Evolutionary conservation across 2,888 invertebrate species (phyloP), one percentile per base, ranked within the genome.

Genomic region (Eledona agricola): DNA sequence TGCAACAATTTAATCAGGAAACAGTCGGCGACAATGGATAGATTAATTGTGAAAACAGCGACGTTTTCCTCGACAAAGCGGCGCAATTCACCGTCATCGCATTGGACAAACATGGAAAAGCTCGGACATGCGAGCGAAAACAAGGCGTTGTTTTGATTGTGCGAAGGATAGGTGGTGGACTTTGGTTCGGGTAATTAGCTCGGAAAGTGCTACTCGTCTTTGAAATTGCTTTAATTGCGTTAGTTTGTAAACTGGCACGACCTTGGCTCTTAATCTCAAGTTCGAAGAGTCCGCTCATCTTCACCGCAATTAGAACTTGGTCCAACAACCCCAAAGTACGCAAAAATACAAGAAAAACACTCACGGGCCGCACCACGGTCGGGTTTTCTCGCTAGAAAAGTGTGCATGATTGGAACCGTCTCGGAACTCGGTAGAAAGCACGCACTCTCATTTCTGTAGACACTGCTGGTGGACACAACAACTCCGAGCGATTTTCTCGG

Each of bases 381-480:
- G 3, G 15, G 58, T 59, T 67, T 69, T 53, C 65, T 63, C 9
- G 63, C 58, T 51, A 70, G 66, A 60, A 70, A 66, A 22, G 70
- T 69, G 63, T 70, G 70, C 71, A 72, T 72, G 20, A 26, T n/a
- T n/a, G n/a, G n/a, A n/a, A n/a, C n/a, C n/a, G n/a, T n/a, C n/a
- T n/a, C n/a, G n/a, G 42, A 13, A 7, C 16, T 1, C 7, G 2
- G 7, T 9, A 5, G 13, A 22, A 2, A 5, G 13, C 29, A 31
- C 42, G 13, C 17, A 29, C 17, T 31, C 29, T 20, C 9, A 42
- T 29, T 20, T 10, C 23, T 20, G 22, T 2, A 5, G 2, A 28
- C 26, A 47, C 22, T 35, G 17, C 20, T 3, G 34, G 16, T 13
- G 10, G 28, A 35, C 10, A 13, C 28, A 13, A 37, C 47, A 6